phyloP scores from a whole-genome alignment of 2,888 invertebrate species.

The Ceriagrion tenellum region DNA sequence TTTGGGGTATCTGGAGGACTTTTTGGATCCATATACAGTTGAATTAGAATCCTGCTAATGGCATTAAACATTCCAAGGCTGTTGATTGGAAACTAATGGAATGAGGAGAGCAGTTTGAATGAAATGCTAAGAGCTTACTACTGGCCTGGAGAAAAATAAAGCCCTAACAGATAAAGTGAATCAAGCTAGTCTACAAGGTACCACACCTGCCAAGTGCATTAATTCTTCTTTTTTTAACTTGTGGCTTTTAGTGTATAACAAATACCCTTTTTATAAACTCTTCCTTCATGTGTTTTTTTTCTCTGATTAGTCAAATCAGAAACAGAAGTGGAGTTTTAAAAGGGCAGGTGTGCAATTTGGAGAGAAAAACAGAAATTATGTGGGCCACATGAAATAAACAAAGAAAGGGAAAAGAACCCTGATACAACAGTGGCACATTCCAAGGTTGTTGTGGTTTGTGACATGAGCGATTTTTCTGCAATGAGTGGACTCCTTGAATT shows the following conservation, averaged over 20 bases:
- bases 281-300: neutral
- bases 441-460: constrained; percentile 56
- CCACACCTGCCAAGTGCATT: constrained; percentile 63
- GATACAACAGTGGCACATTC: constrained; percentile 45
- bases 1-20: constrained; percentile 40
- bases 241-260: constrained; percentile 55
- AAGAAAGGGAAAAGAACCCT: neutral
- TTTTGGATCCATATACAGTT: neutral
- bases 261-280: constrained; percentile 34
- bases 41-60: neutral
- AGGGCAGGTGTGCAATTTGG: constrained; percentile 58
- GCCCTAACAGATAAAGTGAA: constrained; percentile 51
- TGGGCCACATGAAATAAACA: constrained; percentile 16
- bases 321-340: neutral
- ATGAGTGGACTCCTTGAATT: constrained; percentile 39
- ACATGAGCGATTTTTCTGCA: neutral
- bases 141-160: constrained; percentile 45
- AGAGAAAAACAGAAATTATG: constrained; percentile 1
- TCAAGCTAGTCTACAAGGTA: constrained; percentile 63
- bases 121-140: constrained; percentile 5
- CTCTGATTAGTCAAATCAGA: constrained; percentile 44
- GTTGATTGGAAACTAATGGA: neutral
- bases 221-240: neutral
- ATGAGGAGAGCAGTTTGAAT: constrained; percentile 30
- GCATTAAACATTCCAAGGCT: constrained; percentile 57